Evolutionary conservation across 2,797 vertebrate genomes (phyloP).

Genomic region (Pyrocephalus nanus): DNA sequence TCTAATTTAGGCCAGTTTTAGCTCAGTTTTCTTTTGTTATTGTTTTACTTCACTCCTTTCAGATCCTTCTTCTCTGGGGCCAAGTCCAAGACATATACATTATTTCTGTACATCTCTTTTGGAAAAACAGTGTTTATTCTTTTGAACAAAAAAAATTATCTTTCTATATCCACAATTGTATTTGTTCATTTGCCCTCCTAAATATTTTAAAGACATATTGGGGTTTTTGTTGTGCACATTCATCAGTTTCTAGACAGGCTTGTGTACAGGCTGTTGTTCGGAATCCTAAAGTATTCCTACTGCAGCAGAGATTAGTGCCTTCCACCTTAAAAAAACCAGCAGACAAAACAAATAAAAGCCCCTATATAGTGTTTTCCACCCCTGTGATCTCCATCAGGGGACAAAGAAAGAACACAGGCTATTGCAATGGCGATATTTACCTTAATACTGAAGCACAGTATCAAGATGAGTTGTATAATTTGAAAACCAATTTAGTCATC

Average conservation of each 20-base stretch:
- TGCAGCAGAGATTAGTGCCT: not conserved
- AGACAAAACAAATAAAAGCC: not conserved
- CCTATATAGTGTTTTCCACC: not conserved
- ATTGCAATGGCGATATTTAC: not conserved
- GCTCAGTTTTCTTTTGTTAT: not conserved
- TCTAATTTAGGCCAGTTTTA: not conserved
- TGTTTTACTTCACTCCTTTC: not conserved
- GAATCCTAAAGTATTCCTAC: not conserved
- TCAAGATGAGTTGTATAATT: slow-evolving; percentile 25
- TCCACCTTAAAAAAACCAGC: not conserved
- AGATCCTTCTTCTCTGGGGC: not conserved
- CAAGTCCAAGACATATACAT: not conserved
- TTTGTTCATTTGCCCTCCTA: not conserved
- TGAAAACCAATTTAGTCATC: slow-evolving; percentile 20
- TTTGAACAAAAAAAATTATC: not conserved
- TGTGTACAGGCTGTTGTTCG: not conserved
- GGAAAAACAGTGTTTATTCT: not conserved
- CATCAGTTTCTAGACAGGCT: not conserved
- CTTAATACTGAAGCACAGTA: not conserved
- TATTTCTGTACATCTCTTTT: not conserved
- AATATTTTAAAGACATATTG: not conserved
- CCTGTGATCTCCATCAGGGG: not conserved
- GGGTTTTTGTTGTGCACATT: not conserved
- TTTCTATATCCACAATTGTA: not conserved
- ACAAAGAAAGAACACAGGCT: not conserved